Base-by-base conservation (phyloP, 2,113 vertebrate species). In the Amphiprion percula region DNA sequence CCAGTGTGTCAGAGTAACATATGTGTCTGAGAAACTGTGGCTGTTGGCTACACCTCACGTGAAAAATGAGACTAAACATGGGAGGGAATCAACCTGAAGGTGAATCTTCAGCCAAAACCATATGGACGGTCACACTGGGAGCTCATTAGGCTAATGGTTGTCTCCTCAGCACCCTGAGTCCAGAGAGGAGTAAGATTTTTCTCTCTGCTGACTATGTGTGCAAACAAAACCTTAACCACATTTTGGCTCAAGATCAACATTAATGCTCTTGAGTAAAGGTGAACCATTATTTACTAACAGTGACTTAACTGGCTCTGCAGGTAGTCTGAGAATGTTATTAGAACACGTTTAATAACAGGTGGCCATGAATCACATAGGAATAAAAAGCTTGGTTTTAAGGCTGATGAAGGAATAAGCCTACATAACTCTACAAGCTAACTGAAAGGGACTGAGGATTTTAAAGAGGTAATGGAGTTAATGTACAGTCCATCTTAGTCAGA, bases 141-240 rank as follows among this genome's bases (percentile, higher is more conserved):
- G 58, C 76, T 85, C 63, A 89, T 88, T 83, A 75, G 39, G 66
- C 73, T 79, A 81, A 74, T 61, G 46, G 68, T 3, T 0, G 1
- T 24, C 56, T 65, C 2, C 58, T 73, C 39, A 52, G 56, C 17
- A 56, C 71, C 46, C 56, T 41, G 33, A 44, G 41, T 44, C 52
- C 24, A 61, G 46, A 24, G 37, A 65, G 50, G 3, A 15, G 58
- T 62, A 37, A 69, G 58, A 80, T 56, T 52, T 39, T 21, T 60
- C 30, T 77, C 56, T 19, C 4, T 8, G 23, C 58, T 55, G 44
- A 73, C 28, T 46, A 39, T 33, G 21, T 64, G 64, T 30, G 49
- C 23, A 61, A 61, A 2, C 74, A 17, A 11, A 60, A 69, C 16
- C 8, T 52, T 30, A 41, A 37, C 33, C 8, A 37, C 33, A 37